A percentile compares a stretch with the other conserved stretches of the same genome.
Conservation (phyloP, 2,113 vertebrate genomes). For the Galemys pyrenaicus region DNA sequence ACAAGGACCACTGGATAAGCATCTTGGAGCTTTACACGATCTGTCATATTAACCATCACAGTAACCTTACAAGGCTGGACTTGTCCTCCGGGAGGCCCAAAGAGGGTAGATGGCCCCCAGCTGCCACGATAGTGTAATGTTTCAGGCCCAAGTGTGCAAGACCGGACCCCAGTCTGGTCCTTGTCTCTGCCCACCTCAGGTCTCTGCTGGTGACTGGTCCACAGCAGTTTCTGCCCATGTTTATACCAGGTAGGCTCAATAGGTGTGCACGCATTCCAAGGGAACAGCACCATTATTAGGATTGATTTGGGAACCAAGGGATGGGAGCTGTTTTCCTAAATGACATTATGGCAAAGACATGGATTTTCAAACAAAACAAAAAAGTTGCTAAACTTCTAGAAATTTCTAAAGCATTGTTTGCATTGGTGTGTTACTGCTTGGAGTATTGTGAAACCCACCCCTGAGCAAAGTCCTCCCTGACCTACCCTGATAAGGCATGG, state of each 20-base stretch:
- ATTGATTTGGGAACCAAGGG: neutral
- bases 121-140: rapidly evolving
- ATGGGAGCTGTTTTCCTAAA: neutral
- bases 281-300: neutral
- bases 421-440: neutral
- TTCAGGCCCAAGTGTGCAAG: neutral
- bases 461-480: constrained; percentile 25
- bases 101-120: neutral
- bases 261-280: neutral
- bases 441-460: neutral
- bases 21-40: neutral
- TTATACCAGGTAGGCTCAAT: too few relatives aligned
- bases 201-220: neutral
- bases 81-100: neutral
- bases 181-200: too few relatives aligned
- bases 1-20: neutral
- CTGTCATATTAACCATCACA: neutral
- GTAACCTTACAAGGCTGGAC: neutral
- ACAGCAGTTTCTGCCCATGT: rapidly evolving
- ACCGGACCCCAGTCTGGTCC: neutral
- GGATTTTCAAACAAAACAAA: neutral
- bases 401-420: neutral
- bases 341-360: neutral
- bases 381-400: neutral
- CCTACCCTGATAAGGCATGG: neutral